Evolutionary conservation across 2,888 invertebrate species (phyloP), one percentile per base, ranked within the genome.

Genomic region (Polydesmus complanatus): DNA sequence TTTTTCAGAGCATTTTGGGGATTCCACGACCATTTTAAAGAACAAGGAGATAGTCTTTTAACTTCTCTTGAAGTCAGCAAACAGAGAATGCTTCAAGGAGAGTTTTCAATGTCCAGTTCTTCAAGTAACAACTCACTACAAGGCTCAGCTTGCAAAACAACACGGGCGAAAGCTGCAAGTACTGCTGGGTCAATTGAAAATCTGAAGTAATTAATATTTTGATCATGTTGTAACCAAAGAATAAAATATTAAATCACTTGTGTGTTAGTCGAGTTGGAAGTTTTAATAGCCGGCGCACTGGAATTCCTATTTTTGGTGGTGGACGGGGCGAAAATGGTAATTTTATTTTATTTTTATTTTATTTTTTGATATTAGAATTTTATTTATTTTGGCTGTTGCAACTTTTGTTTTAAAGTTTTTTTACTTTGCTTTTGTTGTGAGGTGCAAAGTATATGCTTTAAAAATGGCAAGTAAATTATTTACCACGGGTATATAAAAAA

Each of bases 11-110:
- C 92, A n/a, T 96, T 84, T 75, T 86, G 87, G 82, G 84, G 85
- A 19, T 95, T 91, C 76, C 83, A 86, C 59, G 84, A 86, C 1
- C 88, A 91, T 71, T 96, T 95, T 76, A 90, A 91, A 0, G 88
- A 87, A 1, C 85, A 89, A 68, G 94, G 94, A 0, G 94, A 95
- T 64, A 78, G 80, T 26, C 76, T 97, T 65, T 81, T 94, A 68
- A 81, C 84, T 60, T 83, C 85, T 0, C 78, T 98, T 56, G 97
- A 97, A 71, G 80, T 85, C 1, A 82, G 79, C 56, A 84, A 86
- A 71, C 81, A 85, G 72, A 78, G 83, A 65, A 80, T 82, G 62
- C 72, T 88, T 37, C 82, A 82, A 68, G 81, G 83, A 68, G 70
- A 78, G 70, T 67, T 61, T 65, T 67, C 60, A 60, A 67, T 65